Conservation (phyloP, 2,113 vertebrate species). For the Oreochromis spilurus region DNA sequence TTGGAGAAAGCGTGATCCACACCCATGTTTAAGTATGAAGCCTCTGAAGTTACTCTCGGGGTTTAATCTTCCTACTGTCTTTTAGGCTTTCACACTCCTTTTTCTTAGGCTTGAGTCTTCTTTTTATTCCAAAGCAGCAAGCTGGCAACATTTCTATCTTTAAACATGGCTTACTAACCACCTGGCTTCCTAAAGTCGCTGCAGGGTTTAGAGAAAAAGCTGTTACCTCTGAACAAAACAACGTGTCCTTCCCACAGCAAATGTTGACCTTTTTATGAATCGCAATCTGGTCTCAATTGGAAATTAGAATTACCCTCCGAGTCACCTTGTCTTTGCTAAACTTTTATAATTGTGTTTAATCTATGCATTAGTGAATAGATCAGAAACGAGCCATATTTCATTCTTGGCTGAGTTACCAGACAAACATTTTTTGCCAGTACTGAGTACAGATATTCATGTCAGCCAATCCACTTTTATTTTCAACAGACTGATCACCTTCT, state of each 20-base stretch:
- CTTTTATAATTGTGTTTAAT: neutral
- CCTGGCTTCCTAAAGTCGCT: neutral
- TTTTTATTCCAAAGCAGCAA: neutral
- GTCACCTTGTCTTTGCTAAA: neutral
- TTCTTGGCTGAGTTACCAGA: neutral
- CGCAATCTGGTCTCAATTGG: neutral
- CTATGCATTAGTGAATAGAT: neutral
- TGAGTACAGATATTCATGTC: neutral
- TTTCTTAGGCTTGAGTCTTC: neutral
- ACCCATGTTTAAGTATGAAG: slow-evolving; percentile 32
- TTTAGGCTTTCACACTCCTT: slow-evolving; percentile 17
- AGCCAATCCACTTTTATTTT: neutral
- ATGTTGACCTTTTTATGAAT: slow-evolving; percentile 6
- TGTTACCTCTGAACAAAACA: neutral
- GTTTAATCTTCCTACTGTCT: slow-evolving; percentile 52
- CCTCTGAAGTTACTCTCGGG: slow-evolving; percentile 25
- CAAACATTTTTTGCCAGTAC: neutral
- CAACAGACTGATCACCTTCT: neutral
- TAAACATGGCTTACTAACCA: slow-evolving; percentile 16
- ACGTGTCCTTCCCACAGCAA: neutral
- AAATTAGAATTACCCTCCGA: neutral
- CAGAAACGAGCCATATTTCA: neutral
- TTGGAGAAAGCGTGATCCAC: neutral
- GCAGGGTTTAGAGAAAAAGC: slow-evolving; percentile 18
- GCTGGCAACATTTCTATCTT: slow-evolving; percentile 17